Percentiles rank a stretch among this genome's conserved stretches.
These are phyloP conservation scores for Genyomyrus donnyi DNA, from an alignment of 2,113 vertebrate species.

Conservation along the genomic window DNA sequence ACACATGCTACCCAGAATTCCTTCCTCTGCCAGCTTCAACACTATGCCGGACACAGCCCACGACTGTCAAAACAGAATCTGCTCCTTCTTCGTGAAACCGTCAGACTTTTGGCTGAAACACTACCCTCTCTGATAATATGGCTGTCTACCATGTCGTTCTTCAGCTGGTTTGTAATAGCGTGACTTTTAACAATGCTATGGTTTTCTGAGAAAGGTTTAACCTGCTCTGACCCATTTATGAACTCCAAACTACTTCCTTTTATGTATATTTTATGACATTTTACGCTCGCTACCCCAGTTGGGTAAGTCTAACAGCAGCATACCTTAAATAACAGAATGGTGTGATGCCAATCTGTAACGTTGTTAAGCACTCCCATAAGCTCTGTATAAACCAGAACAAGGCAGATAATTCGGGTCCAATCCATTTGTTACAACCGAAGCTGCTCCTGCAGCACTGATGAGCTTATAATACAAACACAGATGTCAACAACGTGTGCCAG, in stretches of 20 bases:
- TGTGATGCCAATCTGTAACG: not conserved
- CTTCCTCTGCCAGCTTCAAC: not conserved
- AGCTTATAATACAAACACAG: conserved; percentile 2
- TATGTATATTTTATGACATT: not conserved
- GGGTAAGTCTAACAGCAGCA: not conserved
- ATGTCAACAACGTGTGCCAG: not conserved
- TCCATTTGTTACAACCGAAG: not conserved
- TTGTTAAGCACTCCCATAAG: not conserved
- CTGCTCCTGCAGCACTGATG: not conserved
- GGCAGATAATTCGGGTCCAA: not conserved
- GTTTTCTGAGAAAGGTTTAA: not conserved
- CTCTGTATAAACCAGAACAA: conserved; percentile 1
- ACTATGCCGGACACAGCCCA: not conserved
- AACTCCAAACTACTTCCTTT: not conserved
- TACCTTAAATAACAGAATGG: not conserved
- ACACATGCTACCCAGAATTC: not conserved
- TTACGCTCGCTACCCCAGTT: not conserved
- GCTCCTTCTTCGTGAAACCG: not conserved
- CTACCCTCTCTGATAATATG: not conserved
- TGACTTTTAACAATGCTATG: not conserved
- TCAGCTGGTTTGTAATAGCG: not conserved
- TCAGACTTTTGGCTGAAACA: not conserved
- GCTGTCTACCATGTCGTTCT: not conserved
- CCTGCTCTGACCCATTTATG: not conserved
- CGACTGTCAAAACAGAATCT: not conserved